phyloP scores from a whole-genome alignment of 2,113 vertebrate species.

The Periophthalmodon schlosseri region DNA sequence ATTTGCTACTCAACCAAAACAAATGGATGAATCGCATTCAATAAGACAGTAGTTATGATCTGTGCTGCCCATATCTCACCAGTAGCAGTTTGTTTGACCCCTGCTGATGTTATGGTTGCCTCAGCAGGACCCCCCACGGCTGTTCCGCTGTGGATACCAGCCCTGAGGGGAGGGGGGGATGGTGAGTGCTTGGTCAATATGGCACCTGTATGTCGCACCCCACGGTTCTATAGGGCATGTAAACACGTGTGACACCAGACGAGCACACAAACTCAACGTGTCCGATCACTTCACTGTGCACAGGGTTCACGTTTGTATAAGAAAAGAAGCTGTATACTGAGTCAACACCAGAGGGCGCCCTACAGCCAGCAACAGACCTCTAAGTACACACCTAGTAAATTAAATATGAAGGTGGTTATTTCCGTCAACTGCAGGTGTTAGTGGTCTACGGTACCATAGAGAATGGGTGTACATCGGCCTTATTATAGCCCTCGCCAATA shows the following conservation, averaged over 20 bases:
- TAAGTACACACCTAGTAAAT: conserved; percentile 8
- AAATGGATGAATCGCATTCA: not conserved
- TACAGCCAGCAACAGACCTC: not conserved
- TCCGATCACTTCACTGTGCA: conserved; percentile 10
- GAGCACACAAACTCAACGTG: conserved; percentile 9
- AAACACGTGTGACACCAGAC: conserved; percentile 55
- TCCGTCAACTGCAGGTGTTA: not conserved
- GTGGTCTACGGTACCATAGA: not conserved
- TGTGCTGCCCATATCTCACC: not conserved
- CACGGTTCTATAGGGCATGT: conserved; percentile 59
- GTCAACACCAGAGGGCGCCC: not conserved
- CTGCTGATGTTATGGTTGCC: conserved; percentile 72
- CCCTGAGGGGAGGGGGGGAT: conserved; percentile 70
- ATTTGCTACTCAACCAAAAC: conserved; percentile 7
- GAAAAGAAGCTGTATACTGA: not conserved
- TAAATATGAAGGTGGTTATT: not conserved
- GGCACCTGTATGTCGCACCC: conserved; percentile 65
- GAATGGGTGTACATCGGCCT: not conserved
- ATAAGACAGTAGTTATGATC: not conserved
- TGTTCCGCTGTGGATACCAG: conserved; percentile 80
- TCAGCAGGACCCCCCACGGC: conserved; percentile 76
- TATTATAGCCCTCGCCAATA: too few species aligned
- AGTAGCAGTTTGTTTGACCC: conserved; percentile 53
- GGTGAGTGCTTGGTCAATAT: conserved; percentile 72
- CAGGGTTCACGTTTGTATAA: conserved; percentile 1